Evolutionary conservation across 1,140 invertebrate genomes (phyloP).

Genomic region (Danaus plexippus): DNA sequence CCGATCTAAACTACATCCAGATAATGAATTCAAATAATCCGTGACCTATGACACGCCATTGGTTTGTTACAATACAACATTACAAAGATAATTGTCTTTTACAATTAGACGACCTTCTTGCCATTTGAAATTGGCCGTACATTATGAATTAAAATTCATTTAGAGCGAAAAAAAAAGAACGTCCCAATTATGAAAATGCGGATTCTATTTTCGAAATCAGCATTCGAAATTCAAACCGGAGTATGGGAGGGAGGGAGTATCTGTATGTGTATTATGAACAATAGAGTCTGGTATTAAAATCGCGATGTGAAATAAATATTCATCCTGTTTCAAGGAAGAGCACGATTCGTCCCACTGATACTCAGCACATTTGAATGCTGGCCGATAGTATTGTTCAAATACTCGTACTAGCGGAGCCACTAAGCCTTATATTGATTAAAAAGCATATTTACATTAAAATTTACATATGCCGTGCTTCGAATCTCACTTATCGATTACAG

Average conservation of each 20-base stretch:
- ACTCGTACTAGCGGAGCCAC: constrained; percentile 27
- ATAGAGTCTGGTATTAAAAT: constrained; percentile 40
- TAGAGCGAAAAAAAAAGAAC: too few relatives aligned
- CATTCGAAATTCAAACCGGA: constrained; percentile 8
- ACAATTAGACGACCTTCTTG: too few relatives aligned
- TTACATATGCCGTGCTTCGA: constrained; percentile 60
- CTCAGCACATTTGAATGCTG: constrained; percentile 46
- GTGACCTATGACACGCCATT: too few relatives aligned
- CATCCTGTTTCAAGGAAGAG: constrained; percentile 39
- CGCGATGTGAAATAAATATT: constrained; percentile 54
- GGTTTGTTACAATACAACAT: too few relatives aligned
- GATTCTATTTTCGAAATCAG: not conserved
- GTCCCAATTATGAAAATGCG: too few relatives aligned
- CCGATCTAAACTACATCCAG: too few relatives aligned
- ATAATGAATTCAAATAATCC: too few relatives aligned
- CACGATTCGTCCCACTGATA: constrained; percentile 44
- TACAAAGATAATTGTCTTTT: too few relatives aligned
- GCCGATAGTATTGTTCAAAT: constrained; percentile 54
- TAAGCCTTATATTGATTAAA: constrained; percentile 58
- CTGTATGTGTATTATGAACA: constrained; percentile 36
- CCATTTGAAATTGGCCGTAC: too few relatives aligned
- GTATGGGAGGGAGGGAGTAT: constrained; percentile 1
- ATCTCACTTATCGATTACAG: constrained; percentile 53
- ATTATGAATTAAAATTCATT: too few relatives aligned
- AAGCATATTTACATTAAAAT: constrained; percentile 57